Percentiles rank a stretch among this genome's conserved stretches.
phyloP scores from a whole-genome alignment of 2,113 vertebrate species.

The Pseudorasbora parva region DNA sequence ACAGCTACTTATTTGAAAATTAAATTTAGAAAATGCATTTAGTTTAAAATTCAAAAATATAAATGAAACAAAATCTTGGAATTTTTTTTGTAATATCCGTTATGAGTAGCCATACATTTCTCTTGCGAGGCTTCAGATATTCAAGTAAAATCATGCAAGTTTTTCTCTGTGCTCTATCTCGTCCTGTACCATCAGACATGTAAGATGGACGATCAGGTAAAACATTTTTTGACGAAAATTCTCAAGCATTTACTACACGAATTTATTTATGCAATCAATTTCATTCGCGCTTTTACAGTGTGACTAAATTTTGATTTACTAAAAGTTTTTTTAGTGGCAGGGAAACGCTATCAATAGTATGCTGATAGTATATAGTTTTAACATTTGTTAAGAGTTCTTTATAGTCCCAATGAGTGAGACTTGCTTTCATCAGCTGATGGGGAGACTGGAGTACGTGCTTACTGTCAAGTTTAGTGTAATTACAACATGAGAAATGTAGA shows the following conservation, averaged over 20 bases:
- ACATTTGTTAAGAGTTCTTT: too few relatives aligned
- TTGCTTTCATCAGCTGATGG: not conserved
- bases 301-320: not conserved
- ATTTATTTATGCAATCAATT: not conserved
- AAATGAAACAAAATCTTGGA: not conserved
- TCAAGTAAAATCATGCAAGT: not conserved
- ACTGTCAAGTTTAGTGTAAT: too few relatives aligned
- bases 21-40: too few relatives aligned
- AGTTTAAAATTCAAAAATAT: not conserved
- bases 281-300: not conserved
- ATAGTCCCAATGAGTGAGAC: not conserved
- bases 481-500: too few relatives aligned
- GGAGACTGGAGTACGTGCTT: too few relatives aligned
- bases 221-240: not conserved
- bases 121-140: not conserved
- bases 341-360: not conserved
- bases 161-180: not conserved
- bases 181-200: not conserved
- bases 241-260: not conserved
- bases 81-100: not conserved
- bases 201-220: not conserved
- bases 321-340: not conserved
- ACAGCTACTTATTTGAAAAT: not conserved
- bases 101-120: not conserved
- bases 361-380: too few relatives aligned